phyloP scores from a whole-genome alignment of 2,888 invertebrate species.

The Altica lythri region DNA sequence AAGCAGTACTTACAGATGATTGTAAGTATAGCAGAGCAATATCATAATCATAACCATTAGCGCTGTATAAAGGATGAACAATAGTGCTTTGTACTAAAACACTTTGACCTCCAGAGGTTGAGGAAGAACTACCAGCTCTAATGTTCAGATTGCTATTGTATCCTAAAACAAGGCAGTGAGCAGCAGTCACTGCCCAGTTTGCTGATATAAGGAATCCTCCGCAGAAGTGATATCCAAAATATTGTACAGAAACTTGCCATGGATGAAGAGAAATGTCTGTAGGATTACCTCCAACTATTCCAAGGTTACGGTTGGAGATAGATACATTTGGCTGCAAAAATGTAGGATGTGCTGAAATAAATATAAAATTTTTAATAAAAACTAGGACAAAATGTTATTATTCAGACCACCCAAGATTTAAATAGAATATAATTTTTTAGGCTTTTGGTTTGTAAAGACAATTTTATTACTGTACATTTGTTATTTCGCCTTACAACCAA shows the following conservation, averaged over 20 bases:
- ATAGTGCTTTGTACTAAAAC: not conserved
- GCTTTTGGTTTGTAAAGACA: too few relatives aligned
- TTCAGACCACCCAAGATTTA: too few relatives aligned
- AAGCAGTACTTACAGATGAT: not conserved
- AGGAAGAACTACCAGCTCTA: not conserved
- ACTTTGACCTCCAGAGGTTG: not conserved
- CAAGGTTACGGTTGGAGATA: too few relatives aligned
- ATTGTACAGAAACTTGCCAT: slow-evolving; percentile 8
- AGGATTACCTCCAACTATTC: too few relatives aligned
- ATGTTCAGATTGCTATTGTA: not conserved
- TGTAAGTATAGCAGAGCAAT: not conserved
- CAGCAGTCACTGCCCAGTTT: slow-evolving; percentile 8
- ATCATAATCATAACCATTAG: not conserved
- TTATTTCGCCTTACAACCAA: too few relatives aligned
- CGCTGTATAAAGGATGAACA: not conserved
- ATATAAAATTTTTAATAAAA: too few relatives aligned
- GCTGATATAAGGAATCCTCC: slow-evolving; percentile 15
- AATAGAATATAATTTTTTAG: too few relatives aligned
- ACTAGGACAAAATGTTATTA: too few relatives aligned
- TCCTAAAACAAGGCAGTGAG: not conserved
- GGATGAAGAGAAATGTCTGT: too few relatives aligned
- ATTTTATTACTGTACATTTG: too few relatives aligned
- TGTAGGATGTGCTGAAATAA: too few relatives aligned
- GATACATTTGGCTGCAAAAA: too few relatives aligned
- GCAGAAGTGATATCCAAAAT: not conserved